Percentiles rank a stretch among this genome's conserved stretches.
Evolutionary conservation across 2,888 invertebrate genomes (phyloP).

Genomic region (Phania funesta): DNA sequence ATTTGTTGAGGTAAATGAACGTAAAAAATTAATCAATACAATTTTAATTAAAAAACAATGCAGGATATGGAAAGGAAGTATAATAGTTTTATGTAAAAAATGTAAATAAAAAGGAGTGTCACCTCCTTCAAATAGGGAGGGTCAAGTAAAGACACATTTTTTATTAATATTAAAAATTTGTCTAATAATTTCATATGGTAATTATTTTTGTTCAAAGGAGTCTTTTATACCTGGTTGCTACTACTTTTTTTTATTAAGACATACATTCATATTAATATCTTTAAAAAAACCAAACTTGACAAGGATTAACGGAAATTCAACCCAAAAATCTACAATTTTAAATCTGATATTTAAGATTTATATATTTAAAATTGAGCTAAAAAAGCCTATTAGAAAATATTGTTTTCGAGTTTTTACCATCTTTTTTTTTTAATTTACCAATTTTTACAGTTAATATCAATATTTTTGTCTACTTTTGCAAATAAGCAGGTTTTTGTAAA

Average conservation of each 20-base stretch:
- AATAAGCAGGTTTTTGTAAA: background rate
- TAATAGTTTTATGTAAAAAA: background rate
- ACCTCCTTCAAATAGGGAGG: background rate
- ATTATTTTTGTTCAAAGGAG: background rate
- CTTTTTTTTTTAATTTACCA: too few species aligned
- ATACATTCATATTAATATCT: too few species aligned
- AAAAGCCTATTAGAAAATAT: too few species aligned
- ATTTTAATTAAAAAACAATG: constrained; percentile 3
- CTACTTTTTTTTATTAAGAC: too few species aligned
- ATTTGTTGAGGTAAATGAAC: background rate
- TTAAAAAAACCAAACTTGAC: too few species aligned
- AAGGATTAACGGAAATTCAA: too few species aligned
- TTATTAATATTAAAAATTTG: background rate
- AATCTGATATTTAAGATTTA: too few species aligned
- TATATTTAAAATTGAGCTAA: too few species aligned
- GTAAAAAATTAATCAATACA: background rate
- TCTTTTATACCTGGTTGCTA: too few species aligned
- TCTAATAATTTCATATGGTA: background rate
- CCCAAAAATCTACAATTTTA: too few species aligned
- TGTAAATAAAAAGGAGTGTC: background rate
- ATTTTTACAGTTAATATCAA: background rate
- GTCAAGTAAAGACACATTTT: background rate
- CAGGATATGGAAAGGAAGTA: background rate
- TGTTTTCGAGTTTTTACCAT: too few species aligned
- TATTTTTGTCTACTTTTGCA: too few species aligned